Evolutionary conservation across 1,140 invertebrate genomes (phyloP).

Genomic region (Drosophila tani): DNA sequence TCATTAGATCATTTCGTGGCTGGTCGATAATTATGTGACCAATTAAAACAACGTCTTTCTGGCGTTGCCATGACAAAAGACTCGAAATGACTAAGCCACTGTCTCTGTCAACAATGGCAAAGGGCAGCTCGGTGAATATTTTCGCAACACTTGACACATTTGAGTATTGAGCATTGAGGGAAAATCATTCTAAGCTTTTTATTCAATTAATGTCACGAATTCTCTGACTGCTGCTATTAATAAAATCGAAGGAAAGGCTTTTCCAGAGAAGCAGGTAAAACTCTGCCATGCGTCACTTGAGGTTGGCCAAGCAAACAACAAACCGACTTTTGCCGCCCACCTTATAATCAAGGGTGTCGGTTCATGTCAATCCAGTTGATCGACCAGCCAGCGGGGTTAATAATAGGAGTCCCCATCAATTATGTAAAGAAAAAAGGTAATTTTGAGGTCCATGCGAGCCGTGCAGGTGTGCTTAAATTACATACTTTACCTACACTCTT

Average conservation of each 20-base stretch:
- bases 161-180: not conserved
- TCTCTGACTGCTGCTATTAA: not conserved
- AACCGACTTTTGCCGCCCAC: not conserved
- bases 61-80: slow-evolving; percentile 27
- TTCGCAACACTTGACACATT: slow-evolving; percentile 12
- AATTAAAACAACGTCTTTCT: slow-evolving; percentile 24
- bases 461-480: slow-evolving; percentile 11
- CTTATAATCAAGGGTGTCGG: slow-evolving; percentile 14
- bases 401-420: slow-evolving; percentile 22
- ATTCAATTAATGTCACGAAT: not conserved
- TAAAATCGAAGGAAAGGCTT: slow-evolving; percentile 2
- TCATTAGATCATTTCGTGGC: not conserved
- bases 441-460: slow-evolving; percentile 9
- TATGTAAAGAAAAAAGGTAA: slow-evolving; percentile 1
- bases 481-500: not conserved
- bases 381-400: slow-evolving; percentile 16
- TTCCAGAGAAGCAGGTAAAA: not conserved
- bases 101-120: slow-evolving; percentile 10
- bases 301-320: not conserved
- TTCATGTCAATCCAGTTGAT: slow-evolving; percentile 12
- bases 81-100: slow-evolving; percentile 11
- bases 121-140: slow-evolving; percentile 18
- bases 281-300: slow-evolving; percentile 9
- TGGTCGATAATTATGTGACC: slow-evolving; percentile 37
- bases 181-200: slow-evolving; percentile 3